These are phyloP conservation scores for Neosilurus hyrtlii DNA, from an alignment of 2,797 vertebrate species.

Conservation along the genomic window DNA sequence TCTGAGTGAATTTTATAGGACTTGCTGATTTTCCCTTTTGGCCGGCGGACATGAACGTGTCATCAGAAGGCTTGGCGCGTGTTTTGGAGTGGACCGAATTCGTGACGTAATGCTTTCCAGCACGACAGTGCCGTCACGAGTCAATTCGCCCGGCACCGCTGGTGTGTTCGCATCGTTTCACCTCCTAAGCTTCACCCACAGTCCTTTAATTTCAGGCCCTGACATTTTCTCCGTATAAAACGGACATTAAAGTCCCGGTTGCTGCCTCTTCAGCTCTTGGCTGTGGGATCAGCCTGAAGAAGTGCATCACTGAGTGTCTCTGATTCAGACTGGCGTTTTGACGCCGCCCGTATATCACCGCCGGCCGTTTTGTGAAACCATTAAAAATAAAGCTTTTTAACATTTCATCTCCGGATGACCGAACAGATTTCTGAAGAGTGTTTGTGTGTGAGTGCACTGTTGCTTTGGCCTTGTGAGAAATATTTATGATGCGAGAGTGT, in stretches of 20 bases:
- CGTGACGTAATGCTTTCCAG: background rate
- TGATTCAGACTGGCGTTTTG: constrained; percentile 57
- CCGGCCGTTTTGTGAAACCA: background rate
- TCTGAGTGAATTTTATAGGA: background rate
- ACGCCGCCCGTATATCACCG: constrained; percentile 49
- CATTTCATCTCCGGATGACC: constrained; percentile 9
- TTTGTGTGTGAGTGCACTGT: constrained; percentile 51
- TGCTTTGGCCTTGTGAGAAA: constrained; percentile 44
- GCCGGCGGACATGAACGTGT: background rate
- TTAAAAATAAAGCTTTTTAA: background rate
- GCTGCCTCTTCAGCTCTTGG: background rate
- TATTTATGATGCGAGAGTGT: constrained; percentile 45
- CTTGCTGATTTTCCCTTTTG: background rate
- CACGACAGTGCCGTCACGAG: background rate
- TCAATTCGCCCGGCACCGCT: background rate
- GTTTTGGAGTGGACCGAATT: background rate
- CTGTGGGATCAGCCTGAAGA: constrained; percentile 8
- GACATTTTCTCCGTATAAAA: background rate
- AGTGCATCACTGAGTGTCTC: constrained; percentile 19
- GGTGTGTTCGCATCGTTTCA: background rate
- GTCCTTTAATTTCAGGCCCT: background rate
- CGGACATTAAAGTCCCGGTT: background rate
- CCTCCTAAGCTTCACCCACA: background rate
- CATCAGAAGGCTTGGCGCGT: background rate
- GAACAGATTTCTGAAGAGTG: constrained; percentile 35